phyloP scores from a whole-genome alignment of 2,888 invertebrate species.

The Neoitamus cyanurus region DNA sequence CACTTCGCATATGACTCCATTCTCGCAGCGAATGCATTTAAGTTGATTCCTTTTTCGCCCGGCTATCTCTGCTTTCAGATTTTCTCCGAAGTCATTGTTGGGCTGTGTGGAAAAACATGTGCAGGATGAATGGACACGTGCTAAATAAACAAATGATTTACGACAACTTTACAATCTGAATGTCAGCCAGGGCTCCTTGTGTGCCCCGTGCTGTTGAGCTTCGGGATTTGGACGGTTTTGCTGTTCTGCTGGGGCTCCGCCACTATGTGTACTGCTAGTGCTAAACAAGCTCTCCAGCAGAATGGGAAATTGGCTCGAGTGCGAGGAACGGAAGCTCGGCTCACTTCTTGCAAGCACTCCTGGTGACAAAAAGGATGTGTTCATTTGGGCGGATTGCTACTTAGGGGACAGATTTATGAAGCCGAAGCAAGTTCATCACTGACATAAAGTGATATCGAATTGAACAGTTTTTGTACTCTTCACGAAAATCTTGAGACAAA shows the following conservation, averaged over 20 bases:
- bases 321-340: not conserved
- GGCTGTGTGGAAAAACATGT: constrained; percentile 36
- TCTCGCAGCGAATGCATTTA: constrained; percentile 26
- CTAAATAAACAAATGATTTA: constrained; percentile 52
- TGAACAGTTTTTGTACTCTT: not conserved
- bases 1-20: constrained; percentile 28
- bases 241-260: not conserved
- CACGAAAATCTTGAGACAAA: not conserved
- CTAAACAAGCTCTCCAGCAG: constrained; percentile 6
- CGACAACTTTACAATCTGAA: constrained; percentile 50
- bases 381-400: constrained; percentile 10
- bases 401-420: constrained; percentile 32
- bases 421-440: not conserved
- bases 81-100: constrained; percentile 38
- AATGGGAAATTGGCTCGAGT: constrained; percentile 39
- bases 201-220: not conserved
- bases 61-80: not conserved
- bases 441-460: not conserved
- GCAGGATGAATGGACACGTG: constrained; percentile 50
- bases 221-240: constrained; percentile 14
- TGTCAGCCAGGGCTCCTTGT: constrained; percentile 45
- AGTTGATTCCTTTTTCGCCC: constrained; percentile 16
- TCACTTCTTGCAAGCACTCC: constrained; percentile 13
- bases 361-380: not conserved
- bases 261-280: not conserved